These are phyloP conservation scores for Drosophila siamana DNA, from an alignment of 2,888 invertebrate genomes.

Conservation along the genomic window DNA sequence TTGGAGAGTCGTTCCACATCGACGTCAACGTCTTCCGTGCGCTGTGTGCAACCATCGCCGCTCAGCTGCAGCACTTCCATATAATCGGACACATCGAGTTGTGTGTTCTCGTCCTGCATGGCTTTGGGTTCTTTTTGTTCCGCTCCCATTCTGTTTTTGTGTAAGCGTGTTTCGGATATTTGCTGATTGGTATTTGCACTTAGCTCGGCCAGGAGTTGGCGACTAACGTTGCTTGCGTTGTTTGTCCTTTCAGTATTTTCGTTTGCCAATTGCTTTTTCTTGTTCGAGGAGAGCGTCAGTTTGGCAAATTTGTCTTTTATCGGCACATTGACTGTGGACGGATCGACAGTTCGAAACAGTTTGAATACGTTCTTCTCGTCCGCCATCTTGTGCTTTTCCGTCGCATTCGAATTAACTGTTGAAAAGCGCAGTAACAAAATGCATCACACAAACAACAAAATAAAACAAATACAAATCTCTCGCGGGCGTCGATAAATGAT, in stretches of 20 bases:
- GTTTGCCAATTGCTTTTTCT: slow-evolving; percentile 39
- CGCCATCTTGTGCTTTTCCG: slow-evolving; percentile 61
- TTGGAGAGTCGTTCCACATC: slow-evolving; percentile 69
- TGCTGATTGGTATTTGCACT: slow-evolving; percentile 44
- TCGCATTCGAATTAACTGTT: slow-evolving; percentile 52
- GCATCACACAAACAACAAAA: slow-evolving; percentile 6
- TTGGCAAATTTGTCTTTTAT: slow-evolving; percentile 83
- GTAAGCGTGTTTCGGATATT: slow-evolving; percentile 51
- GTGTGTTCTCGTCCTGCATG: background rate
- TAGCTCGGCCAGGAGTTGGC: slow-evolving; percentile 67
- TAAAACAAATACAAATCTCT: slow-evolving; percentile 36
- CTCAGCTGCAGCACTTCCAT: slow-evolving; percentile 81
- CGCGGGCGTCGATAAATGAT: slow-evolving; percentile 36
- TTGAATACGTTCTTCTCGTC: slow-evolving; percentile 72
- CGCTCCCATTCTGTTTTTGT: slow-evolving; percentile 1
- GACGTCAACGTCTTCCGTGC: slow-evolving; percentile 11
- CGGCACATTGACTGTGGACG: slow-evolving; percentile 77
- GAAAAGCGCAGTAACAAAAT: background rate
- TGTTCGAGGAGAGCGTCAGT: slow-evolving; percentile 82
- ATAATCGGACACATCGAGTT: slow-evolving; percentile 49
- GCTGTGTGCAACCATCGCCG: slow-evolving; percentile 57
- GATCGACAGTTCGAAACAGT: slow-evolving; percentile 82
- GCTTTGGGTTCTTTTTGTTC: slow-evolving; percentile 11
- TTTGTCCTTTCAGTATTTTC: slow-evolving; percentile 4
- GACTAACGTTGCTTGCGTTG: slow-evolving; percentile 55